These are phyloP conservation scores for Lepus townsendii DNA, from an alignment of 2,797 vertebrate genomes.

Conservation along the genomic window DNA sequence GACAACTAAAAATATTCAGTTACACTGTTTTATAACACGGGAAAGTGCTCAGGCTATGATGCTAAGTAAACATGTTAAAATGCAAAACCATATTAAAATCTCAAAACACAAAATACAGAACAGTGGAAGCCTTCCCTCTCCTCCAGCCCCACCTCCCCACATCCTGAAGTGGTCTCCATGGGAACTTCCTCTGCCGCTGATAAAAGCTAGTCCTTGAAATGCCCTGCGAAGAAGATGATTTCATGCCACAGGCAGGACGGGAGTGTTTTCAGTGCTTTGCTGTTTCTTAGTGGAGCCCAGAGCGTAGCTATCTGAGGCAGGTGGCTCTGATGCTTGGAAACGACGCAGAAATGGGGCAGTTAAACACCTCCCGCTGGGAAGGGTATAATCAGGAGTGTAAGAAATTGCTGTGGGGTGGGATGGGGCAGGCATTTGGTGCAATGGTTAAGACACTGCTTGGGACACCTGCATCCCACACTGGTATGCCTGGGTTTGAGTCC, in stretches of 20 bases:
- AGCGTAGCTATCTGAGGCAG: neutral
- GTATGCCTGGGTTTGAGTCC: too few relatives aligned
- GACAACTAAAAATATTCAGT: neutral
- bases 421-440: too few relatives aligned
- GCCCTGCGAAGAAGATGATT: neutral
- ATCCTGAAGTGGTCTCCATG: neutral
- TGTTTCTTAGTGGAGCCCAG: neutral
- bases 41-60: neutral
- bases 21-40: neutral
- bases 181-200: neutral
- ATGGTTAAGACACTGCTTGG: too few relatives aligned
- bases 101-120: neutral
- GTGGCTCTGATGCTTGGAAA: neutral
- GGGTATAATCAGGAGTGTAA: neutral
- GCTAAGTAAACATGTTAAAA: conserved; percentile 27
- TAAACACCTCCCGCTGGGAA: neutral
- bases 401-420: neutral
- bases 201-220: neutral
- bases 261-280: neutral
- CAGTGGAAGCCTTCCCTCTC: neutral
- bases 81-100: conserved; percentile 26
- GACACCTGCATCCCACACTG: too few relatives aligned
- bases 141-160: neutral
- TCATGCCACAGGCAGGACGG: conserved; percentile 23
- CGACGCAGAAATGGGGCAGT: neutral